phyloP scores from a whole-genome alignment of 2,888 invertebrate species.

The Calliphora vomitoria region DNA sequence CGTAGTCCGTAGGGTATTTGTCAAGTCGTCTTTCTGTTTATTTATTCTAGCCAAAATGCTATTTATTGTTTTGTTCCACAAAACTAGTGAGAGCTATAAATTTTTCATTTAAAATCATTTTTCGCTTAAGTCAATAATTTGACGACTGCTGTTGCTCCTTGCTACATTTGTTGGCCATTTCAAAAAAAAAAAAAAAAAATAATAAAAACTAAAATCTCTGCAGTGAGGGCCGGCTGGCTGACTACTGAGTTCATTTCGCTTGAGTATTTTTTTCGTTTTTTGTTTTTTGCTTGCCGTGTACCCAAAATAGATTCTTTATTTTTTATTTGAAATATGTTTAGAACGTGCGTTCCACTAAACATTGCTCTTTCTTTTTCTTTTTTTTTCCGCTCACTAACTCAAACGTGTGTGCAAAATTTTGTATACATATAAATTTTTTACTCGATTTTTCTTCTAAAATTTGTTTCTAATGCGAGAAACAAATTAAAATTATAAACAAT shows the following conservation, averaged over 20 bases:
- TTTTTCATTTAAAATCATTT: conserved; percentile 9
- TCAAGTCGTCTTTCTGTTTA: neutral
- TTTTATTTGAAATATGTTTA: conserved; percentile 57
- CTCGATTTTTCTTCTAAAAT: conserved; percentile 13
- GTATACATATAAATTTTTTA: conserved; percentile 16
- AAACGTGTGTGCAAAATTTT: conserved; percentile 36
- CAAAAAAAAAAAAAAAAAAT: neutral
- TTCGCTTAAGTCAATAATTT: conserved; percentile 13
- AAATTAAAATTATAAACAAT: conserved; percentile 17
- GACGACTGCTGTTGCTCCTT: conserved; percentile 9
- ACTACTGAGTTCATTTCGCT: conserved; percentile 23
- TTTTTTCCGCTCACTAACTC: neutral
- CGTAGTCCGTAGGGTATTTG: neutral
- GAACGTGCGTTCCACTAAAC: conserved; percentile 66
- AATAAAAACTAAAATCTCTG: neutral
- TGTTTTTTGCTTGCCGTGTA: conserved; percentile 12
- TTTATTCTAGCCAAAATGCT: too few species aligned
- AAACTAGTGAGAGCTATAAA: conserved; percentile 22
- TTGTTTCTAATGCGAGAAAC: conserved; percentile 13
- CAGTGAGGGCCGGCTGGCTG: conserved; percentile 3
- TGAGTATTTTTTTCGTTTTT: neutral
- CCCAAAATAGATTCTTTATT: conserved; percentile 59
- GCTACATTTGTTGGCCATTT: conserved; percentile 20
- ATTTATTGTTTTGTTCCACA: too few species aligned
- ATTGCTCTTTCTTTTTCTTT: neutral